Conservation (phyloP, 2,888 invertebrate genomes). For the Luperina nickerlii region DNA sequence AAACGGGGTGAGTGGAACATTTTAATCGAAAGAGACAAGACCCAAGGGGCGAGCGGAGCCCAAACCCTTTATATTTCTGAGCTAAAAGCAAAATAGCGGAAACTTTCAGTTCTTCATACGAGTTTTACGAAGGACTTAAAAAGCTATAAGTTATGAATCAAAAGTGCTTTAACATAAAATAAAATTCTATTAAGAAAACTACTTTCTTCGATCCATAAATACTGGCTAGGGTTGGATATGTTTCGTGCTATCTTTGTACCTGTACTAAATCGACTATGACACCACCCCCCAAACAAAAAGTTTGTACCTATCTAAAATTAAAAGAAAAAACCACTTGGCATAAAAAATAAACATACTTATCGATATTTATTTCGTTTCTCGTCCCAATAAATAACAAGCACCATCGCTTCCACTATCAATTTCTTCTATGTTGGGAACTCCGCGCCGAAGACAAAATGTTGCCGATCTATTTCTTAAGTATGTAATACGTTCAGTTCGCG, state of each 20-base stretch:
- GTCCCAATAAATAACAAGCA: constrained; percentile 36
- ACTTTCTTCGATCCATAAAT: background rate
- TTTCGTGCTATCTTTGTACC: background rate
- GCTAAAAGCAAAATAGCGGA: too few relatives aligned
- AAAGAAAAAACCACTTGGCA: constrained; percentile 19
- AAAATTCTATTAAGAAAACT: background rate
- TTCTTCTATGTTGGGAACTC: constrained; percentile 38
- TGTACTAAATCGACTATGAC: background rate
- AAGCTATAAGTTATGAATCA: background rate
- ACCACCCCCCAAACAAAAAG: background rate
- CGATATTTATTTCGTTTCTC: constrained; percentile 25
- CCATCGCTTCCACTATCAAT: constrained; percentile 30
- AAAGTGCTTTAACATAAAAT: background rate
- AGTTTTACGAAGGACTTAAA: background rate
- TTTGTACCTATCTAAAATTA: constrained; percentile 3
- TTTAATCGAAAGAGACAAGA: too few relatives aligned
- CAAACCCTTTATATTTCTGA: background rate
- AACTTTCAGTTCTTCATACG: too few relatives aligned
- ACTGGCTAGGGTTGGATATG: background rate
- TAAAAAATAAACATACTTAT: constrained; percentile 13
- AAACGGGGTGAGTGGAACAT: too few relatives aligned
- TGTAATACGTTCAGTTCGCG: constrained; percentile 51
- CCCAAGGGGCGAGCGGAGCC: too few relatives aligned
- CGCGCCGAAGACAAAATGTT: constrained; percentile 24
- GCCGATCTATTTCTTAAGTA: constrained; percentile 49